Evolutionary conservation across 2,888 invertebrate species (phyloP), one percentile per base, ranked within the genome.

Genomic region (Noctua pronuba): DNA sequence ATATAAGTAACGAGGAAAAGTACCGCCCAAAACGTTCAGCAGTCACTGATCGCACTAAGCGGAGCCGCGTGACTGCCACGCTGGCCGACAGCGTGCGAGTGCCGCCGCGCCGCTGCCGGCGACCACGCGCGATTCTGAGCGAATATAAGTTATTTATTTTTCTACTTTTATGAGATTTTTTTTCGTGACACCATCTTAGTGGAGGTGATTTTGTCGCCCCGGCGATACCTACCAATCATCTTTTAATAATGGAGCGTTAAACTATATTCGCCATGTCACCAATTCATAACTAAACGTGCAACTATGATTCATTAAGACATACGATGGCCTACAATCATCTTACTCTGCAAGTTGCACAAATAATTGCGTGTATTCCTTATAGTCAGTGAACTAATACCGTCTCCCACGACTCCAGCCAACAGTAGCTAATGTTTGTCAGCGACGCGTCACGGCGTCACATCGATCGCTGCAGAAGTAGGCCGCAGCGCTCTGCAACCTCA

Each of bases 1-100:
- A 92, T 92, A 92, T 90, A 90, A 77, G 80, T 87, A 90, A 91
- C 89, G 86, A 90, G 90, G 90, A 91, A 91, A 92, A 91, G 89
- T 91, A 88, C 90, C 87, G 89, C 87, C 82, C 80, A 49, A 82
- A 80, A 62, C 82, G 83, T 77, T 85, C 52, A 81, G 73, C 75
- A 85, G 79, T 86, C 80, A 84, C 82, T 82, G 88, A 76, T 71
- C 38, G 60, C 73, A 87, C 52, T 74, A 28, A 66, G 49, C 65
- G 49, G 21, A 35, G 64, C 49, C 41, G 77, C 86, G 80, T 80
- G 86, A 86, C 85, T 85, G 62, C 65, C 72, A 60, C 83, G 72
- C 79, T 83, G 77, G 72, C 71, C 58, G 18, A 58, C 60, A 4
- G 60, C 49, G 58, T 52, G 31, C 55, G 64, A n/a, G 24, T 11